Evolutionary conservation across 2,113 vertebrate genomes (phyloP).

Genomic region (Tachuris rubrigastra): DNA sequence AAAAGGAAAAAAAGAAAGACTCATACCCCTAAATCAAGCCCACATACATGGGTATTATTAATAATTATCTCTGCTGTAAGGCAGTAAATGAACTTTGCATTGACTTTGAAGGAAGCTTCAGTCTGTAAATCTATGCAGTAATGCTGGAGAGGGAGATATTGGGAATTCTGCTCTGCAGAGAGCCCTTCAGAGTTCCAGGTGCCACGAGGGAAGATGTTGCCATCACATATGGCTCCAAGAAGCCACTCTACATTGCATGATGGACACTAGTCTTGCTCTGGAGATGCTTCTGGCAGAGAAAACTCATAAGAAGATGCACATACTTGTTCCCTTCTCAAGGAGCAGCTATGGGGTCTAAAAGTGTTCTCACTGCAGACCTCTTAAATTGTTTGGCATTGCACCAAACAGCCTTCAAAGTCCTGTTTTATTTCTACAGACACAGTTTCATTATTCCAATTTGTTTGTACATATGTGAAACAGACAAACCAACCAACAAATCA

Average conservation of each 20-base stretch:
- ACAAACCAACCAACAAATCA: background rate
- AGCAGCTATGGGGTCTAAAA: background rate
- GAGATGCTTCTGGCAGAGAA: background rate
- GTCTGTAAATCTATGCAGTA: background rate
- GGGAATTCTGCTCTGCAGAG: too few species aligned
- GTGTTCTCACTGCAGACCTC: background rate
- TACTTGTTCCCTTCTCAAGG: background rate
- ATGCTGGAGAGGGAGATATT: accelerated
- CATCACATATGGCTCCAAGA: background rate
- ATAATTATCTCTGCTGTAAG: background rate
- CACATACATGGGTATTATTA: background rate
- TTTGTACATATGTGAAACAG: background rate
- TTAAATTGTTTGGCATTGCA: background rate
- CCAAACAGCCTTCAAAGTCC: background rate
- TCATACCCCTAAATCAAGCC: background rate
- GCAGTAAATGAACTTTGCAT: background rate
- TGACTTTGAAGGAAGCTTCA: background rate
- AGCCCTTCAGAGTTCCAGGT: background rate
- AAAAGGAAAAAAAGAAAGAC: accelerated
- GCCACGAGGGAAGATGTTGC: background rate
- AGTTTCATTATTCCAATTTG: background rate
- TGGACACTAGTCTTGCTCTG: background rate
- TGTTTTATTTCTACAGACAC: background rate
- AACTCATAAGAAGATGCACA: background rate
- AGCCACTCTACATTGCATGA: background rate